Percentiles rank a stretch among this genome's conserved stretches.
Evolutionary conservation across 23 tunicate genomes (phyloP).

Genomic region (Ascidia mentula): DNA sequence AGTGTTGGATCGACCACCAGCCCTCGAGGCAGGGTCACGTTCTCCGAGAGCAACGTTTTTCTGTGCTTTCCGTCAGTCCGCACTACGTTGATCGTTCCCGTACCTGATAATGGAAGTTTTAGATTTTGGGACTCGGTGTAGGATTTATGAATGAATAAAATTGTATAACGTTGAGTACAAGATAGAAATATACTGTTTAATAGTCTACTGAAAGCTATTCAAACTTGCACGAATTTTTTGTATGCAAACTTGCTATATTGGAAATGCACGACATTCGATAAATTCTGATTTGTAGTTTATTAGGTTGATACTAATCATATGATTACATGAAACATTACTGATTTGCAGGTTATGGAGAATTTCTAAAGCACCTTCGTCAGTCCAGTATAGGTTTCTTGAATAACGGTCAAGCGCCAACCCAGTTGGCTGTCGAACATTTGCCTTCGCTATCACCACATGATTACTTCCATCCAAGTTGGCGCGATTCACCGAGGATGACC

Average conservation of each 20-base stretch:
- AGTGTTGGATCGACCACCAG: slow-evolving; percentile 38
- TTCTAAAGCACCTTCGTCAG: slow-evolving; percentile 58
- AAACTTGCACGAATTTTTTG: too few species aligned
- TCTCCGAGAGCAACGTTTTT: slow-evolving; percentile 31
- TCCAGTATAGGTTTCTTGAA: slow-evolving; percentile 73
- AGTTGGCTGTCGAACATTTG: slow-evolving; percentile 63
- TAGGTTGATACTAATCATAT: too few species aligned
- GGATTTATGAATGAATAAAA: too few species aligned
- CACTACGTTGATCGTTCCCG: slow-evolving; percentile 75
- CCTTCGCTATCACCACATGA: slow-evolving; percentile 31
- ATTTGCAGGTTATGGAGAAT: too few species aligned
- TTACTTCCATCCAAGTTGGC: slow-evolving; percentile 70
- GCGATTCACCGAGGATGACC: slow-evolving; percentile 49
- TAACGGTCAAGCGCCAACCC: slow-evolving; percentile 58
- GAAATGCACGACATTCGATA: too few species aligned
- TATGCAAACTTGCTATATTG: too few species aligned
- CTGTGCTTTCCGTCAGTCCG: slow-evolving; percentile 67
- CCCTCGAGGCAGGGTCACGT: slow-evolving; percentile 50
- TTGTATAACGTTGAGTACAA: too few species aligned
- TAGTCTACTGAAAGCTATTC: too few species aligned
- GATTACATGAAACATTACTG: too few species aligned
- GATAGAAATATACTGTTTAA: too few species aligned
- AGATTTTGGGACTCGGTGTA: too few species aligned
- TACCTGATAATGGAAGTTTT: slow-evolving; percentile 36
- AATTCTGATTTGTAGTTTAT: too few species aligned